Evolutionary conservation across 1,140 invertebrate species (phyloP), one percentile per base, ranked within the genome.

Genomic region (Theocolax elegans): DNA sequence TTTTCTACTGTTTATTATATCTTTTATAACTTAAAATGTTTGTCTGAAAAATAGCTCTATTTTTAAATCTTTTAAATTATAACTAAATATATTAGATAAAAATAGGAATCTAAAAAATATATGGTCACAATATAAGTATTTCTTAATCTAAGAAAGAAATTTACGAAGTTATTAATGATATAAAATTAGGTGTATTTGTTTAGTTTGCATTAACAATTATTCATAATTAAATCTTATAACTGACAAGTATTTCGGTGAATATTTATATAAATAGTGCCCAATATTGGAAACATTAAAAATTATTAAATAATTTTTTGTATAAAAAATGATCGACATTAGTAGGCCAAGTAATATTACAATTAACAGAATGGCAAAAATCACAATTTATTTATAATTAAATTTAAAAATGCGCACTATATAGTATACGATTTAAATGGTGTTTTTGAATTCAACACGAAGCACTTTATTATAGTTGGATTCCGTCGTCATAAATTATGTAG

Each of bases 131-230:
- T n/a, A n/a, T n/a, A n/a, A n/a, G n/a, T n/a, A n/a, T n/a, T n/a
- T n/a, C n/a, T n/a, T n/a, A n/a, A n/a, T n/a, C n/a, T n/a, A n/a
- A 15, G 13, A 44, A n/a, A 44, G 3, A 15, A 44, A n/a, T 44
- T 53, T 15, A 29, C 4, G 27, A 13, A 29, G 19, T 38, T 56
- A 2, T 66, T 66, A 46, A 67, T 56, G 17, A 56, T 67, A 58
- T 38, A 67, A 67, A 67, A 67, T 67, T 67, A 58, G 17, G 64
- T 67, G 48, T 58, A 67, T 58, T 67, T 58, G n/a, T n/a, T 56
- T 58, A 58, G 58, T 67, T 58, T 49, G 21, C 17, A 1, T 56
- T 67, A 67, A 67, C 53, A 67, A 67, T 58, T 58, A 58, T 56
- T 56, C 42, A 67, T 56, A 56, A 67, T 56, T 67, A 44, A 64